These are phyloP conservation scores for Orthosia cruda DNA, from an alignment of 2,888 invertebrate genomes.

Conservation along the genomic window DNA sequence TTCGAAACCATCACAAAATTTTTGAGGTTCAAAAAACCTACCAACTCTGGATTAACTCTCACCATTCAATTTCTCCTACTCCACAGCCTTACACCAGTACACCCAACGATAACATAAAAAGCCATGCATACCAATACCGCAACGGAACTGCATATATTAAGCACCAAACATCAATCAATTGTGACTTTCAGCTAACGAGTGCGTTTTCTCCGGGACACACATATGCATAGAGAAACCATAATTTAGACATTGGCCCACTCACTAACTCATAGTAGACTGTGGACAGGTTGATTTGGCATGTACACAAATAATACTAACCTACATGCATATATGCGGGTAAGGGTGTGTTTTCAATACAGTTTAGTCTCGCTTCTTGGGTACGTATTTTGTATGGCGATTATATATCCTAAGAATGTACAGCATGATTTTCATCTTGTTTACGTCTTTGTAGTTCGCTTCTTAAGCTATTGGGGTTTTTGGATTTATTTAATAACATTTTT, in stretches of 20 bases:
- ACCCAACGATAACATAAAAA: slow-evolving; percentile 53
- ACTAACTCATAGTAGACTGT: slow-evolving; percentile 84
- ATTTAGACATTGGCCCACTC: slow-evolving; percentile 85
- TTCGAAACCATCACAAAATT: not conserved
- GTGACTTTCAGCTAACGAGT: slow-evolving; percentile 81
- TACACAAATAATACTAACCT: slow-evolving; percentile 83
- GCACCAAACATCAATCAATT: slow-evolving; percentile 78
- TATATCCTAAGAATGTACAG: too few relatives aligned
- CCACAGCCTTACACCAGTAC: slow-evolving; percentile 2
- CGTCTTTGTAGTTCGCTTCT: too few relatives aligned
- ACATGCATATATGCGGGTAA: slow-evolving; percentile 63
- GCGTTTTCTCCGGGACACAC: slow-evolving; percentile 81
- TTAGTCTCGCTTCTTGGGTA: not conserved
- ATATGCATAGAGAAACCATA: slow-evolving; percentile 89
- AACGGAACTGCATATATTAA: slow-evolving; percentile 65
- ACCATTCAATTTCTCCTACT: slow-evolving; percentile 17
- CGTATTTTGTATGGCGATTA: not conserved
- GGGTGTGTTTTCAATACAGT: slow-evolving; percentile 31
- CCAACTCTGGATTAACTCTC: not conserved
- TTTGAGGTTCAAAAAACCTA: too few relatives aligned
- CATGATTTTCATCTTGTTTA: too few relatives aligned
- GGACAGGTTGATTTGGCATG: slow-evolving; percentile 84
- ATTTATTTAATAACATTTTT: too few relatives aligned
- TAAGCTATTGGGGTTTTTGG: too few relatives aligned
- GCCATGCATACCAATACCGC: slow-evolving; percentile 45